These are phyloP conservation scores for Chionis minor DNA, from an alignment of 2,113 vertebrate genomes.

Conservation along the genomic window DNA sequence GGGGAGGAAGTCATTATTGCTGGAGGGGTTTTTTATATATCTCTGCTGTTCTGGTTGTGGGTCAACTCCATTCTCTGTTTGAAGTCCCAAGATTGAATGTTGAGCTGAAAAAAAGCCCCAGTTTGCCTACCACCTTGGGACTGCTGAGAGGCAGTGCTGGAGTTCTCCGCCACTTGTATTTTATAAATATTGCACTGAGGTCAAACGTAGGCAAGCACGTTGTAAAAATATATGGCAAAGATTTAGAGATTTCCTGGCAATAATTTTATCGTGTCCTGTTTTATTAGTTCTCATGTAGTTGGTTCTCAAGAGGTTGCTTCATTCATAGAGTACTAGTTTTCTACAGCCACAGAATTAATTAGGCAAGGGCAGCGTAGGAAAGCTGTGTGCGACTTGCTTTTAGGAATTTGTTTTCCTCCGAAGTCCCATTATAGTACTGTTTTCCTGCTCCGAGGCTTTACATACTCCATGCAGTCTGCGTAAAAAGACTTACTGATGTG, in stretches of 20 bases:
- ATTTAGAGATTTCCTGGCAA: constrained; percentile 30
- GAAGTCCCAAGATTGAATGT: background rate
- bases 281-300: constrained; percentile 28
- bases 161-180: background rate
- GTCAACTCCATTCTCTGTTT: background rate
- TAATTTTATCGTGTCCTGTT: constrained; percentile 29
- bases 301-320: constrained; percentile 38
- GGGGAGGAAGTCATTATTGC: background rate
- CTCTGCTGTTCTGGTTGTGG: background rate
- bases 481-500: background rate
- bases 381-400: background rate
- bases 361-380: background rate
- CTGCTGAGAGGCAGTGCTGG: background rate
- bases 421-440: background rate
- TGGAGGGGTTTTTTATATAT: background rate
- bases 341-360: constrained; percentile 25
- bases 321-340: constrained; percentile 32
- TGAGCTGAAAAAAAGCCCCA: background rate
- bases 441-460: background rate
- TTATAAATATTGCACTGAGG: background rate
- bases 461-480: background rate
- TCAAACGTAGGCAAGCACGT: background rate
- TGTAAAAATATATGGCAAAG: constrained; percentile 48
- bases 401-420: background rate
- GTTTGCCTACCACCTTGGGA: background rate